Evolutionary conservation across 2,888 invertebrate species (phyloP).

Genomic region (Melieria crassipennis): DNA sequence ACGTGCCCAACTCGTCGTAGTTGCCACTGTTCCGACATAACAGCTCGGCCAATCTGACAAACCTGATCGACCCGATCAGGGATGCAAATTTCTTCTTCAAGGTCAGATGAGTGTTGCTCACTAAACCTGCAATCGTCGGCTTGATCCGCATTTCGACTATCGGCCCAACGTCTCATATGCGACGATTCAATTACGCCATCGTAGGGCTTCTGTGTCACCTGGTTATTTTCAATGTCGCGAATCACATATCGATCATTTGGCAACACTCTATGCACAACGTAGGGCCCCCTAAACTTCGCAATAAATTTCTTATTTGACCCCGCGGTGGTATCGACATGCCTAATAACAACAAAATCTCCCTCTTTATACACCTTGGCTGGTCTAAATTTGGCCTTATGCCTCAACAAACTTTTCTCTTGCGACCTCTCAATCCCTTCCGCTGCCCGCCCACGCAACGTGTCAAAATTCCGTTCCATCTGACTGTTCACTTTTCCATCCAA

Average conservation of each 20-base stretch:
- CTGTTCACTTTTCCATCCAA: conserved; percentile 13
- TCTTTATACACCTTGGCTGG: background rate
- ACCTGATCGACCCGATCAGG: conserved; percentile 5
- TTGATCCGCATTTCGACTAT: no score
- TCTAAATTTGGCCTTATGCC: background rate
- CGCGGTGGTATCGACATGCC: conserved; percentile 6
- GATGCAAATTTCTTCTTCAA: background rate
- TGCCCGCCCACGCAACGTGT: background rate
- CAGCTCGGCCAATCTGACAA: conserved; percentile 7
- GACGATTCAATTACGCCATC: conserved; percentile 30
- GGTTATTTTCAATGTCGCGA: conserved; percentile 12
- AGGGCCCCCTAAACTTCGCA: conserved; percentile 14
- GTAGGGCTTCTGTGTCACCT: conserved; percentile 21
- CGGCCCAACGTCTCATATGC: no score
- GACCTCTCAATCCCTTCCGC: conserved; percentile 11
- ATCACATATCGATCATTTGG: conserved; percentile 18
- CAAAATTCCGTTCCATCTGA: background rate
- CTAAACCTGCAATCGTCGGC: no score
- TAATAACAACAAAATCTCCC: conserved; percentile 15
- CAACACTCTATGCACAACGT: conserved; percentile 16
- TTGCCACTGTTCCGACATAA: background rate
- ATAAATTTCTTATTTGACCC: conserved; percentile 11
- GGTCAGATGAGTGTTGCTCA: no score
- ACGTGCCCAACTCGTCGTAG: no score
- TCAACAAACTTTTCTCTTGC: conserved; percentile 9